These are phyloP conservation scores for Trissonchulus latispiculum DNA, from an alignment of 2,888 invertebrate genomes.

Conservation along the genomic window DNA sequence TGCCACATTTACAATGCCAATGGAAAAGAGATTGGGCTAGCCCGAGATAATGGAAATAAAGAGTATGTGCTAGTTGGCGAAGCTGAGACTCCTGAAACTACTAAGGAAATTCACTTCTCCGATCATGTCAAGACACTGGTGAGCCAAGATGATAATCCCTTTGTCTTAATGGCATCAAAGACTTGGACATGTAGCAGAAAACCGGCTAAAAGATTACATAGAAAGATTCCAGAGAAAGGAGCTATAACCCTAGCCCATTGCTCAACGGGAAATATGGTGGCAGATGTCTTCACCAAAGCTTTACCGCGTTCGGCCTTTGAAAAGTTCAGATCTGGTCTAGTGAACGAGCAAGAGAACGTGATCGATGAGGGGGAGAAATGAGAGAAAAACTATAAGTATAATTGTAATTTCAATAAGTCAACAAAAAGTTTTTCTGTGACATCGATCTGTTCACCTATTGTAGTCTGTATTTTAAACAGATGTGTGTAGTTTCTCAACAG, in stretches of 20 bases:
- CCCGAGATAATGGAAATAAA: background rate
- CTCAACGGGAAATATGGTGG: background rate
- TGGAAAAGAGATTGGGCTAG: slow-evolving; percentile 1
- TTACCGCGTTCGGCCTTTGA: background rate
- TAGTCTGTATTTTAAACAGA: no score
- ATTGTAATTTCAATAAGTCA: no score
- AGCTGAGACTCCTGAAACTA: background rate
- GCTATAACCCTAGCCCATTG: background rate
- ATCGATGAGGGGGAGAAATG: background rate
- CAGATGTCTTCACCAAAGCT: background rate
- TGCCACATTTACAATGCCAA: background rate
- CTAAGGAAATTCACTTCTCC: background rate
- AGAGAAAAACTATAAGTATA: no score
- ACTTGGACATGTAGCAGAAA: no score
- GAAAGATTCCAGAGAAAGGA: background rate
- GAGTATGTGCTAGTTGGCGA: background rate
- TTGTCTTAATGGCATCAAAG: background rate
- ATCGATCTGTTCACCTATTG: no score
- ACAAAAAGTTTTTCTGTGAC: no score
- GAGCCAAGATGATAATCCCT: background rate
- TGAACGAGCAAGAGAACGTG: background rate
- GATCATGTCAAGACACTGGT: slow-evolving; percentile 1
- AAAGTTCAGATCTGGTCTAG: background rate
- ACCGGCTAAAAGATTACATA: no score
- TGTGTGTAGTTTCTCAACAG: no score